Evolutionary conservation across 64 coral and sea anemone species (phyloP), one percentile per base, ranked within the genome.

Genomic region (Hydrozoanthus tunicans): DNA sequence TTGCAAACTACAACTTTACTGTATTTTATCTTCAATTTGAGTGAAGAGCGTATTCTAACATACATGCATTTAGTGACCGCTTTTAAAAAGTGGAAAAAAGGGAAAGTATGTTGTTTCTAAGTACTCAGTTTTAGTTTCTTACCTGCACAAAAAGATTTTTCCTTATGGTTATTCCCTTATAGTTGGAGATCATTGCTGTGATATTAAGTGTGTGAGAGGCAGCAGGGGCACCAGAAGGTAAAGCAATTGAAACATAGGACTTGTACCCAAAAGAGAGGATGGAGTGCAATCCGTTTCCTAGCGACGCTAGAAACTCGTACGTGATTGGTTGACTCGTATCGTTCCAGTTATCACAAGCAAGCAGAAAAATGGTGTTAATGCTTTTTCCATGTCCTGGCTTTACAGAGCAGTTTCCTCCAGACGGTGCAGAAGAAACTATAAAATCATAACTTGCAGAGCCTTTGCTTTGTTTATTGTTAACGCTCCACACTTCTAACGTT

Each of bases 371-470:
- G 6, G 62, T 83, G 4, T 54, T 9, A 2, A 64, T 13, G 11
- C 60, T 15, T 15, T n/a, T 62, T 0, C 81, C 81, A 9, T 12
- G 54, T 1, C 13, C 5, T 3, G 81, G 81, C 17, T 68, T 7
- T 14, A 83, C 81, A 67, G 43, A 66, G 60, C 81, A 83, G 14
- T 54, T 83, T 8, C 81, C 81, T 14, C 81, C 81, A 43, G 51
- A 83, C 12, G 12, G 12, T 5, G 6, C 4, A 69, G 66, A 14
- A 17, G 66, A 69, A 3, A 69, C 66, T n/a, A 5, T n/a, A 69
- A 69, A 69, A 14, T 69, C 66, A 14, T 69, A 69, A 69, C 10
- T n/a, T n/a, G 66, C 15, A 69, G 24, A 69, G 10, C 66, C 66
- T 69, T 14, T 69, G 66, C 6, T 17, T 4, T 69, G 4, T 6